phyloP scores from a whole-genome alignment of 2,797 vertebrate species.

The Lycodopsis pacificus region DNA sequence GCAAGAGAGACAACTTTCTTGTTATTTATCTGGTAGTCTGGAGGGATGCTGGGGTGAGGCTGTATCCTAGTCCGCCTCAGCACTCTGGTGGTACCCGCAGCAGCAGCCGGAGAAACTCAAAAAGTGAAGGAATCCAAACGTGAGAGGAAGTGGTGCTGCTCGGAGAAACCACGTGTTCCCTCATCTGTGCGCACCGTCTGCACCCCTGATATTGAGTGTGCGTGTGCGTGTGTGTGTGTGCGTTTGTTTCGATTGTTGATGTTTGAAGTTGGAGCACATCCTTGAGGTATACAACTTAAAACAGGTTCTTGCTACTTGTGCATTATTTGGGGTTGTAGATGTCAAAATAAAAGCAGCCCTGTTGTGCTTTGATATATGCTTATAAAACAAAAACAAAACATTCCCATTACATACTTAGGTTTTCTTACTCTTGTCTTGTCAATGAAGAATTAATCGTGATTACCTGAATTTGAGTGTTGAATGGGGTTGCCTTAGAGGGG shows the following conservation, averaged over 20 bases:
- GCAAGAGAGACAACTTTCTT: not conserved
- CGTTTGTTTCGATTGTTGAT: no score
- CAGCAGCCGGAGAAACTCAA: constrained; percentile 60
- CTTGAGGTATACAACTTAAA: not conserved
- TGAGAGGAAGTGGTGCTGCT: constrained; percentile 78
- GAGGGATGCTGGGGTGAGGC: constrained; percentile 67
- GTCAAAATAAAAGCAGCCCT: constrained; percentile 16
- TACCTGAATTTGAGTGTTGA: not conserved
- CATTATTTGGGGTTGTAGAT: not conserved
- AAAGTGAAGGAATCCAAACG: constrained; percentile 62
- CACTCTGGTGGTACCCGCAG: constrained; percentile 55
- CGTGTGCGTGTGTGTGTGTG: no score
- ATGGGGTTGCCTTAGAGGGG: not conserved
- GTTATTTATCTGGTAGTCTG: constrained; percentile 20
- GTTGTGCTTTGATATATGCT: not conserved
- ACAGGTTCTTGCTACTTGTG: not conserved
- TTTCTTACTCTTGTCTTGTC: not conserved
- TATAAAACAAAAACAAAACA: not conserved
- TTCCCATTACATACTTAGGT: not conserved
- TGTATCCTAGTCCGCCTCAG: constrained; percentile 53
- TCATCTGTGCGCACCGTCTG: constrained; percentile 75
- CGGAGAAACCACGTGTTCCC: constrained; percentile 83
- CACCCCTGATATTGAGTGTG: not conserved
- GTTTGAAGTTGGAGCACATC: not conserved
- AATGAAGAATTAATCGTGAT: not conserved